Evolutionary conservation across 2,888 invertebrate species (phyloP), one percentile per base, ranked within the genome.

Genomic region (Chouioia cunea): DNA sequence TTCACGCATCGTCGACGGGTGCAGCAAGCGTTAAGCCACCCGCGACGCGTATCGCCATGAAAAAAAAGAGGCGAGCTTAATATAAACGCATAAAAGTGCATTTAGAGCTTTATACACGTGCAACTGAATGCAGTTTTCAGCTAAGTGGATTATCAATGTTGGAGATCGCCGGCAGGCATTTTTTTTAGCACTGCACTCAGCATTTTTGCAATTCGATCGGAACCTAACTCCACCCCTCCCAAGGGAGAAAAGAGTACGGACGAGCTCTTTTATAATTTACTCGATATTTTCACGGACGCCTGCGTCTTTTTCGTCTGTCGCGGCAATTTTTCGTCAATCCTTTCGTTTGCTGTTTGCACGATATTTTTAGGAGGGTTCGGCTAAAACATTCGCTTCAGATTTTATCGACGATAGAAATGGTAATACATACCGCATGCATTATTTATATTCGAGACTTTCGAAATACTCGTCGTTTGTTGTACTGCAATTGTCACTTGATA

Each of bases 121-220:
- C 78, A 79, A 75, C 77, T 75, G 77, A 74, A 78, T 79, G 82
- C 83, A 81, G 79, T 81, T 76, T 75, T 27, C 22, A 75, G 68
- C 77, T 81, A 82, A 84, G 76, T 80, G 80, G 79, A 84, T 85
- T 84, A 82, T 76, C 76, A 79, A 79, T 6, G 27, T 27, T 6
- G 16, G 15, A 53, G 53, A 47, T 64, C 77, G 78, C 77, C 78
- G 78, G 79, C 77, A 79, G 79, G 27, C 27, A 79, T 77, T 75
- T 82, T 82, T 83, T 83, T 83, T 80, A n/a, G 27, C 83, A 79
- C 82, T 81, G 83, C 83, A 82, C 80, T 82, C 81, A 78, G 81
- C 80, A 79, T 76, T 79, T 81, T 78, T 78, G 70, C 75, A 73
- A 78, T 75, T 76, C 71, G 66, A 75, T 65, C 73, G 69, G 70